phyloP scores from a whole-genome alignment of 2,113 vertebrate genomes.

The Theristicus caerulescens region DNA sequence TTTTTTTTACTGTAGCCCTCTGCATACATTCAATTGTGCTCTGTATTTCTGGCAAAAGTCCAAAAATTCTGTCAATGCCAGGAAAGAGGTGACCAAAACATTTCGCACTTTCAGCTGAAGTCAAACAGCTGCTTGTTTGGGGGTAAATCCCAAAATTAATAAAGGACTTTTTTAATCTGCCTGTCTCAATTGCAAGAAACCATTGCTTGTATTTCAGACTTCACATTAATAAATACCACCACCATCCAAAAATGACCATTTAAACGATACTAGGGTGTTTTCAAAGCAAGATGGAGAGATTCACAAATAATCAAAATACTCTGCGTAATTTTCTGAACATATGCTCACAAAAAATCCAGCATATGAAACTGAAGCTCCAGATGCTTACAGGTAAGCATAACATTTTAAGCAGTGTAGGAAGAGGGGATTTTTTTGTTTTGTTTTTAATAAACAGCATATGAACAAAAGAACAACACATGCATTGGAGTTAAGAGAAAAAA shows the following conservation, averaged over 20 bases:
- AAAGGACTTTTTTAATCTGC: neutral
- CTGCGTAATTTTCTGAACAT: neutral
- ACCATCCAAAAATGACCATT: neutral
- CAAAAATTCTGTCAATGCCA: neutral
- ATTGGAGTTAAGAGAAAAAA: neutral
- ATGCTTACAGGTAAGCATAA: slow-evolving; percentile 12
- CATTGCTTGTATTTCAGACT: neutral
- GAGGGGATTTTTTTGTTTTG: neutral
- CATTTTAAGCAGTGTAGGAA: neutral
- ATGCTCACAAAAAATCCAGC: neutral
- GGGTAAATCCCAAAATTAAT: neutral
- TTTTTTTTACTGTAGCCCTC: neutral
- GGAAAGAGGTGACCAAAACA: slow-evolving; percentile 19
- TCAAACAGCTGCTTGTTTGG: slow-evolving; percentile 11
- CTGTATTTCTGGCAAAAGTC: neutral
- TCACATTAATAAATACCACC: neutral
- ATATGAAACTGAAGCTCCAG: neutral
- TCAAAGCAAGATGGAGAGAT: neutral
- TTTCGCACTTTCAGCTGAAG: neutral
- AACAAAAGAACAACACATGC: neutral
- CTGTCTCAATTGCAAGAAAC: neutral
- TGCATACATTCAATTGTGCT: neutral
- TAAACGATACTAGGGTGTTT: neutral
- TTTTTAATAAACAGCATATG: neutral
- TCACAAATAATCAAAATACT: slow-evolving; percentile 15